Conservation (phyloP, 1,140 invertebrate species). For the Eufriesea mexicana region DNA sequence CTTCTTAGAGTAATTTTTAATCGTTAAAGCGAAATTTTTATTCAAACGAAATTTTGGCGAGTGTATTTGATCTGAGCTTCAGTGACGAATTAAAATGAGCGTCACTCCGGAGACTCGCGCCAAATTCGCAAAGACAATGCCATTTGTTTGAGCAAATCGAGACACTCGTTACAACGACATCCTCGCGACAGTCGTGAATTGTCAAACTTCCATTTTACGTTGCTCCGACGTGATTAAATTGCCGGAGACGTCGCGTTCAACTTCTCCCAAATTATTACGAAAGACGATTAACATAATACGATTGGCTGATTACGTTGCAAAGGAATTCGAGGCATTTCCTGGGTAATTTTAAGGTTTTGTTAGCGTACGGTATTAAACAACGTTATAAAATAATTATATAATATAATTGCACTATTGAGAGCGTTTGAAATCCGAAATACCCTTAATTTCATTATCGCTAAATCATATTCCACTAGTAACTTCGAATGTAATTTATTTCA, state of each 20-base stretch:
- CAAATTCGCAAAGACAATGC: background rate
- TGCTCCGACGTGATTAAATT: background rate
- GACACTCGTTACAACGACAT: background rate
- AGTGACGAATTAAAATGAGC: background rate
- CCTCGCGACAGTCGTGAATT: background rate
- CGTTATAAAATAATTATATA: too few species aligned
- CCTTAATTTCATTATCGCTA: too few species aligned
- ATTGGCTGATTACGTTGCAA: background rate
- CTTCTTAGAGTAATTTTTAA: too few species aligned
- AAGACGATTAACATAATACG: background rate
- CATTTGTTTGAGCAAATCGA: background rate
- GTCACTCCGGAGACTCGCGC: background rate
- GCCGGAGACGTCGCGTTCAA: background rate
- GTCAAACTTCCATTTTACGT: conserved; percentile 6
- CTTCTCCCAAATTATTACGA: background rate
- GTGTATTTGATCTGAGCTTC: too few species aligned
- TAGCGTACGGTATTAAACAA: too few species aligned
- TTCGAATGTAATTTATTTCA: too few species aligned
- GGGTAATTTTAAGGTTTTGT: background rate
- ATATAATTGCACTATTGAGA: too few species aligned
- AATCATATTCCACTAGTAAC: too few species aligned
- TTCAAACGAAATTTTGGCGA: background rate
- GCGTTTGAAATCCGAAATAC: too few species aligned
- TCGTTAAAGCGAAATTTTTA: background rate
- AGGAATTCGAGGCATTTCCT: background rate